Evolutionary conservation across 2,888 invertebrate genomes (phyloP).

Genomic region (Stenurella melanura): DNA sequence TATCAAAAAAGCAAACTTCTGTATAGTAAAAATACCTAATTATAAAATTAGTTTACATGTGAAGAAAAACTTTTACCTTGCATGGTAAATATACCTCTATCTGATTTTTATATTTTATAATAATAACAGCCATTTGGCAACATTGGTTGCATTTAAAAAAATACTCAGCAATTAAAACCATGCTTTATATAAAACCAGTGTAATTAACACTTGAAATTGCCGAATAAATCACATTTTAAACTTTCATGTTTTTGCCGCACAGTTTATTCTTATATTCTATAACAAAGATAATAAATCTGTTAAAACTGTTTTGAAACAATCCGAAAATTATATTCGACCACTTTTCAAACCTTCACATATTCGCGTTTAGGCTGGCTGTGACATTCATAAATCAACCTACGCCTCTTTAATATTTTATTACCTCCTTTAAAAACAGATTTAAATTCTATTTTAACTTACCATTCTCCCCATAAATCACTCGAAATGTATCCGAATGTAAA

Average conservation of each 20-base stretch:
- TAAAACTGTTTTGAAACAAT: slow-evolving; percentile 28
- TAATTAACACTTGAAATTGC: neutral
- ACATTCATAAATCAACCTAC: slow-evolving; percentile 36
- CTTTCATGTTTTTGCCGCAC: neutral
- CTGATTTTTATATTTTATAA: no score
- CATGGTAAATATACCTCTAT: no score
- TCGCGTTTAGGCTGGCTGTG: slow-evolving; percentile 31
- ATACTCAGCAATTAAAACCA: neutral
- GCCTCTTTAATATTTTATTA: slow-evolving; percentile 39
- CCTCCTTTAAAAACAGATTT: slow-evolving; percentile 41
- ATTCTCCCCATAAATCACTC: slow-evolving; percentile 86
- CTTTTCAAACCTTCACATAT: slow-evolving; percentile 34
- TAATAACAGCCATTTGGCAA: no score
- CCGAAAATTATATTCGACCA: slow-evolving; percentile 31
- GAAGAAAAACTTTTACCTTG: no score
- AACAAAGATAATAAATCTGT: slow-evolving; percentile 23
- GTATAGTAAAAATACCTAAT: no score
- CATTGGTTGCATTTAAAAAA: neutral
- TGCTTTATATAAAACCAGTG: neutral
- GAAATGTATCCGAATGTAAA: slow-evolving; percentile 92
- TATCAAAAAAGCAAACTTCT: no score
- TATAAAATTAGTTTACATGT: no score
- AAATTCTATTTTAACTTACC: slow-evolving; percentile 74
- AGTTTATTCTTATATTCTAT: neutral
- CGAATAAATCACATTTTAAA: neutral